Percentiles rank a stretch among this genome's conserved stretches.
phyloP scores from a whole-genome alignment of 2,113 vertebrate species.

The Tretioscincus oriximinensis region DNA sequence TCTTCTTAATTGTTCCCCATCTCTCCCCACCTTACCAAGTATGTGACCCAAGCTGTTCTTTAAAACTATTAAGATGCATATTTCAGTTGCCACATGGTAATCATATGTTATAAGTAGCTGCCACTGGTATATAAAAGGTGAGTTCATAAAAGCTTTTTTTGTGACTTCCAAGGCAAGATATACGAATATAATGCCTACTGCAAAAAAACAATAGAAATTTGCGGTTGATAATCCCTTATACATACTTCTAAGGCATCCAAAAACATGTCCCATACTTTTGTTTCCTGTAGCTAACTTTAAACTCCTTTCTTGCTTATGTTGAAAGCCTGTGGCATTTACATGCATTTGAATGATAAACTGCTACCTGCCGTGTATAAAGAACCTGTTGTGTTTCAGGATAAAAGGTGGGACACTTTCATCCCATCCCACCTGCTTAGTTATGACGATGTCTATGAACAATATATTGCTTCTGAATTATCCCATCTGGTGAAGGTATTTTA shows the following conservation, averaged over 20 bases:
- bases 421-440: background rate
- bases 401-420: slow-evolving; percentile 1
- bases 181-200: background rate
- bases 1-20: too few species aligned
- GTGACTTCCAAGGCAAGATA: background rate
- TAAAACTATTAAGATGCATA: background rate
- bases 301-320: slow-evolving; percentile 1
- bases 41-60: background rate
- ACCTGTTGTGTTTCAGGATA: background rate
- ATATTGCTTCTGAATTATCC: background rate
- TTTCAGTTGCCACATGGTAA: too few species aligned
- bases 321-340: background rate
- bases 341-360: slow-evolving; percentile 1
- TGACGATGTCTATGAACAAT: background rate
- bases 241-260: background rate
- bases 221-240: background rate
- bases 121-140: background rate
- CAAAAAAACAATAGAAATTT: background rate
- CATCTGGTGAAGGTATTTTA: background rate
- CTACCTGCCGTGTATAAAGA: slow-evolving; percentile 2
- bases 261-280: background rate
- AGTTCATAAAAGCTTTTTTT: background rate
- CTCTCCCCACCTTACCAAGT: too few species aligned
- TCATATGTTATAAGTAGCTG: background rate
- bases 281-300: slow-evolving; percentile 1